Evolutionary conservation across 2,797 vertebrate species (phyloP), one percentile per base, ranked within the genome.

Genomic region (Enteromius treurensis): DNA sequence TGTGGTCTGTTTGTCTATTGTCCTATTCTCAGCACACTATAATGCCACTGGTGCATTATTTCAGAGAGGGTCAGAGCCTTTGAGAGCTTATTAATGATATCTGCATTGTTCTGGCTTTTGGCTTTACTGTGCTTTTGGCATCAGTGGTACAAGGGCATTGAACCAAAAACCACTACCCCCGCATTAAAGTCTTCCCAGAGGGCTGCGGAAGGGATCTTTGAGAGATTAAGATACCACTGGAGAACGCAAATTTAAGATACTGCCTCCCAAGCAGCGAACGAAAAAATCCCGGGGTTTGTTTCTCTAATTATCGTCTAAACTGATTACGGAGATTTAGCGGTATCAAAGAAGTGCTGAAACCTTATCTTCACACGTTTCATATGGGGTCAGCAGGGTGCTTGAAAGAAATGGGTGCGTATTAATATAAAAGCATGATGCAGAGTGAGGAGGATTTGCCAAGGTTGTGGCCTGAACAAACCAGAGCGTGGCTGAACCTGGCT

Each of bases 91-190:
- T 88, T 92, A 91, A 90, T 87, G 89, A 89, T 86, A 85, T 87
- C 79, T 77, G 79, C 74, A 88, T 88, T 90, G 90, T 90, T 90
- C 23, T 90, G 86, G 75, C 71, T 84, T 90, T 81, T 86, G 37
- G 81, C 73, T 77, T 82, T 79, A 73, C 80, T 87, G 87, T 82
- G 89, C 53, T 82, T 83, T 79, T 93, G 91, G 91, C 90, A 91
- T 78, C 77, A 74, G 82, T 47, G 42, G 34, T 32, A n/a, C 75
- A 47, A 91, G 86, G 89, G 88, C 90, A 90, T 69, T 37, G 78
- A 85, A 89, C 89, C 89, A 91, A 92, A 89, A 86, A 84, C 82
- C 79, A 89, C 87, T 86, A 89, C 87, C 83, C 88, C 90, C 86
- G 86, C 85, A 87, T 88, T 90, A 90, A 89, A 92, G 88, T 80